Evolutionary conservation across 1,140 invertebrate species (phyloP).

Genomic region (Archegozetes longisetosus): DNA sequence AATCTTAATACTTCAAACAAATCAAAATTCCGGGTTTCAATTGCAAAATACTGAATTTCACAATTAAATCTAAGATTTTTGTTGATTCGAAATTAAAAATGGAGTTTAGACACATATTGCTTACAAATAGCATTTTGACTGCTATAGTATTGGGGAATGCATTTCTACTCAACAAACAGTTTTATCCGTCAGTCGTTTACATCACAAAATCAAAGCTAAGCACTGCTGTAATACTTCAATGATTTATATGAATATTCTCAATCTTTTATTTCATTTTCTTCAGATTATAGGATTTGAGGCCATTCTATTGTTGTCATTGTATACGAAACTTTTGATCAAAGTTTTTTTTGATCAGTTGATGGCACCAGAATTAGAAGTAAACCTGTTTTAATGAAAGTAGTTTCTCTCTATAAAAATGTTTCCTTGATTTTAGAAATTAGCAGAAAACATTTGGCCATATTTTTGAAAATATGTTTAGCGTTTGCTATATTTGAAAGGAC

Average conservation of each 20-base stretch:
- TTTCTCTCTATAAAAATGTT: too few species aligned
- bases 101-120: background rate
- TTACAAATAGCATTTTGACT: constrained; percentile 37
- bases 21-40: too few species aligned
- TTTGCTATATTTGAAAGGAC: background rate
- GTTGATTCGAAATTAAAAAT: background rate
- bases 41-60: too few species aligned
- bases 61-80: too few species aligned
- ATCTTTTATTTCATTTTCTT: background rate
- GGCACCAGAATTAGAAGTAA: background rate
- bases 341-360: background rate
- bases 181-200: constrained; percentile 97
- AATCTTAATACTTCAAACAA: too few species aligned
- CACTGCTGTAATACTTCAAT: constrained; percentile 64
- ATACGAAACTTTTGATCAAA: background rate
- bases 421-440: background rate
- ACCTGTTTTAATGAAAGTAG: too few species aligned
- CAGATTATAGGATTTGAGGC: background rate
- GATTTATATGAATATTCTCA: background rate
- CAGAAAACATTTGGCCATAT: background rate
- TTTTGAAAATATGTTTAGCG: background rate
- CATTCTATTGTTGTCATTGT: background rate
- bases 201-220: constrained; percentile 97
- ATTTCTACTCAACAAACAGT: constrained; percentile 96
- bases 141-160: constrained; percentile 86